Percentiles rank a stretch among this genome's conserved stretches.
These are phyloP conservation scores for Hydropsyche tenuis DNA, from an alignment of 1,140 invertebrate species.

Conservation along the genomic window DNA sequence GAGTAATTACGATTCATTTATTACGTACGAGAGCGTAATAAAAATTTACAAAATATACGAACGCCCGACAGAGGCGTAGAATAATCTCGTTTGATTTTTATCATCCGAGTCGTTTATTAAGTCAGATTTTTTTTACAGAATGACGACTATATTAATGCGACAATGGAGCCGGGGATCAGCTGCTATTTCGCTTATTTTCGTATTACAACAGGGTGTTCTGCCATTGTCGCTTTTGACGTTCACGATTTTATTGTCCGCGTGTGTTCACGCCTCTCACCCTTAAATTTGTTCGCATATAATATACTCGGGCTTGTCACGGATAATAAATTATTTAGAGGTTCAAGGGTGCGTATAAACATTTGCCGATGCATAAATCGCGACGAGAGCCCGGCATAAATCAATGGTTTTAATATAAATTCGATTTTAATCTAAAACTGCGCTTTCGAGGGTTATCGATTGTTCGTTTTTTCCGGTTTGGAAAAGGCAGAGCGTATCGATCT, in stretches of 20 bases:
- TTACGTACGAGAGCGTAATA: conserved; percentile 19
- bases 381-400: too few relatives aligned
- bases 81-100: not conserved
- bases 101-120: not conserved
- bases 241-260: conserved; percentile 22
- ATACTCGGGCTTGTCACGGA: conserved; percentile 32
- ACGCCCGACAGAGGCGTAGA: not conserved
- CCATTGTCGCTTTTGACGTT: conserved; percentile 22
- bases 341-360: conserved; percentile 20
- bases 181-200: conserved; percentile 8
- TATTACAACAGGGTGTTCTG: not conserved
- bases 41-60: conserved; percentile 1
- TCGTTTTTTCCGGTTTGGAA: too few relatives aligned
- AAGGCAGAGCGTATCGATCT: conserved; percentile 24
- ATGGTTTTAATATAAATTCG: too few relatives aligned
- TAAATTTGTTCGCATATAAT: conserved; percentile 35
- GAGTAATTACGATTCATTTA: conserved; percentile 25
- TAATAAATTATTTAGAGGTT: conserved; percentile 29
- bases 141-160: conserved; percentile 21
- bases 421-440: too few relatives aligned
- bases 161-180: conserved; percentile 21
- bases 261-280: conserved; percentile 39
- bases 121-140: conserved; percentile 12
- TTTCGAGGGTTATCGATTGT: too few relatives aligned
- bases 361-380: not conserved